A percentile compares a stretch with the other conserved stretches of the same genome.
These are phyloP conservation scores for Platyura marginata DNA, from an alignment of 1,140 invertebrate species.

Conservation along the genomic window DNA sequence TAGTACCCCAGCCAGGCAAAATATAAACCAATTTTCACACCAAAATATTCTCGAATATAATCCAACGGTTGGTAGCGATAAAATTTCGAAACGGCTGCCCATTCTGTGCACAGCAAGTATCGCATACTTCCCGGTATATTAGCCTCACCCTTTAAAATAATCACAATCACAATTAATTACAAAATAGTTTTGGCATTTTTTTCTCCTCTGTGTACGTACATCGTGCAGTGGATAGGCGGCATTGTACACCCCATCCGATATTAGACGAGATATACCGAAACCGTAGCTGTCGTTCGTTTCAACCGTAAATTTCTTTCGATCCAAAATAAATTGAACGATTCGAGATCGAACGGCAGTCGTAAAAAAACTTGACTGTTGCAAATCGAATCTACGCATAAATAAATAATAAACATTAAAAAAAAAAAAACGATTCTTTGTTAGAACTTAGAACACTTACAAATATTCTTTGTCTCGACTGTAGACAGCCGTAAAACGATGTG, in stretches of 20 bases:
- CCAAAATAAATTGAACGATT: constrained; percentile 82
- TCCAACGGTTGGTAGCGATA: constrained; percentile 77
- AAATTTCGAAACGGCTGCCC: constrained; percentile 64
- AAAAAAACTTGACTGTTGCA: constrained; percentile 64
- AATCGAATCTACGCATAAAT: constrained; percentile 69
- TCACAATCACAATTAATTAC: neutral
- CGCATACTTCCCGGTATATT: constrained; percentile 45
- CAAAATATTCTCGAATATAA: constrained; percentile 80
- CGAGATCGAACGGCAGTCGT: constrained; percentile 64
- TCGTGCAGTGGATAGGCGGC: constrained; percentile 85
- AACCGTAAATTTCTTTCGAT: constrained; percentile 62
- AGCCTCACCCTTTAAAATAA: constrained; percentile 45
- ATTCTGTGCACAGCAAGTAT: constrained; percentile 65
- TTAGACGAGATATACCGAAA: constrained; percentile 69
- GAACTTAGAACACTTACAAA: constrained; percentile 36
- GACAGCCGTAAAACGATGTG: constrained; percentile 58
- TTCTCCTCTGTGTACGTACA: constrained; percentile 30
- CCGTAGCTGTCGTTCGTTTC: constrained; percentile 44
- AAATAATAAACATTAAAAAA: constrained; percentile 2
- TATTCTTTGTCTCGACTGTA: constrained; percentile 77
- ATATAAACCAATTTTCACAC: constrained; percentile 84
- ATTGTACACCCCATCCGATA: constrained; percentile 55
- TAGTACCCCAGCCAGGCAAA: constrained; percentile 97
- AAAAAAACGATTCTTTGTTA: constrained; percentile 4
- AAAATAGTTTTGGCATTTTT: too few relatives aligned